Percentiles rank a stretch among this genome's conserved stretches.
Evolutionary conservation across 1,140 invertebrate genomes (phyloP).

Genomic region (Camponotus floridanus): DNA sequence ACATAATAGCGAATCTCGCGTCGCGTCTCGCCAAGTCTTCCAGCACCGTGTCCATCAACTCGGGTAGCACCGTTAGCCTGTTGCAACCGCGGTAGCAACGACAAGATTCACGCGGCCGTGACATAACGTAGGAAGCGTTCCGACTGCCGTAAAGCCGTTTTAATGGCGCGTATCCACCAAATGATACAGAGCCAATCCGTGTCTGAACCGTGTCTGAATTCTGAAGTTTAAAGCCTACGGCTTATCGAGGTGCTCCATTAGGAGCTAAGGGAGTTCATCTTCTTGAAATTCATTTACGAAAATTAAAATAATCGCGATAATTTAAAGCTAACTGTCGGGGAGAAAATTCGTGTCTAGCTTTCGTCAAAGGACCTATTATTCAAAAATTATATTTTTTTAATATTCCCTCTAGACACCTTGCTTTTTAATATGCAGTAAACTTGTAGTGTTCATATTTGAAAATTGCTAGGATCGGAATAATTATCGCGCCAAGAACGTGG

Average conservation of each 20-base stretch:
- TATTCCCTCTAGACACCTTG: too few species aligned
- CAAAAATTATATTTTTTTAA: background rate
- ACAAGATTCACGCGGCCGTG: constrained; percentile 17
- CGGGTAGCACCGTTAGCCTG: constrained; percentile 41
- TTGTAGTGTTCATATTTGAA: too few species aligned
- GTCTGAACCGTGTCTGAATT: constrained; percentile 17
- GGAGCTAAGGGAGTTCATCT: background rate
- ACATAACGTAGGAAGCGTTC: background rate
- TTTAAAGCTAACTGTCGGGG: background rate
- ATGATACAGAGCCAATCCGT: constrained; percentile 10
- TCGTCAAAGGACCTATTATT: background rate
- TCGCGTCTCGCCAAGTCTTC: constrained; percentile 10
- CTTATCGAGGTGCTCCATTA: background rate
- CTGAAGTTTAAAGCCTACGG: background rate
- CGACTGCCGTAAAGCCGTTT: background rate
- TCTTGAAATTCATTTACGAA: background rate
- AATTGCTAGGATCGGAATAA: background rate
- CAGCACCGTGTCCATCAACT: background rate
- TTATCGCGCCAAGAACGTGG: background rate
- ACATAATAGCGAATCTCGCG: constrained; percentile 67
- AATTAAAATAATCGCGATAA: background rate
- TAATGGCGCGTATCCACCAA: too few species aligned
- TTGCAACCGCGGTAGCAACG: constrained; percentile 2
- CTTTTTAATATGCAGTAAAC: background rate
- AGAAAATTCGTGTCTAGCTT: background rate